phyloP scores from a whole-genome alignment of 1,140 invertebrate genomes.

The Lepidurus couesii region DNA sequence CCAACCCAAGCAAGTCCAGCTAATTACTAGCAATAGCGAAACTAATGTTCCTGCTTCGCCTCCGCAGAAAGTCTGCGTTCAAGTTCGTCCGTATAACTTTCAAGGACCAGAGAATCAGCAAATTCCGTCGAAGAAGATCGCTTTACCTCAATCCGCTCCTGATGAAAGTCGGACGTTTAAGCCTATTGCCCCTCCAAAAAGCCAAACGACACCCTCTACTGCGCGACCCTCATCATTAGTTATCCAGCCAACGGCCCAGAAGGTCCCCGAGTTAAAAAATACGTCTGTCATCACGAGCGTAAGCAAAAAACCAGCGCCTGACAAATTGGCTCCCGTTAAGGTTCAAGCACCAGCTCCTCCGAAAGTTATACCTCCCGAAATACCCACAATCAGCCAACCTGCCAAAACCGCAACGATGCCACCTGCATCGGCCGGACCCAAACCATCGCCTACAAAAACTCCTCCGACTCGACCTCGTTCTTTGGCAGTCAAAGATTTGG shows the following conservation, averaged over 20 bases:
- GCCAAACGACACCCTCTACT: not conserved
- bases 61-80: not conserved
- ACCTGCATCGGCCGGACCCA: not conserved
- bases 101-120: not conserved
- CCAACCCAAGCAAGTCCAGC: not conserved
- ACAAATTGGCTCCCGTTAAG: not conserved
- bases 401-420: not conserved
- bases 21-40: not conserved
- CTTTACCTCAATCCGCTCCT: not conserved
- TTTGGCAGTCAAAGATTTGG: conserved; percentile 2
- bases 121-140: not conserved
- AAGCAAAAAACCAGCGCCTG: not conserved
- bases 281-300: not conserved
- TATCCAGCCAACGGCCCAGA: not conserved
- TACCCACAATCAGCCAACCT: not conserved
- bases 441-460: not conserved
- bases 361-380: not conserved
- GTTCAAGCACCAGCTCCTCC: not conserved
- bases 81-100: not conserved
- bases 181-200: not conserved
- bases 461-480: conserved; percentile 1
- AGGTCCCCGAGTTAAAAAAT: not conserved
- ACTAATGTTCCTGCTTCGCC: not conserved
- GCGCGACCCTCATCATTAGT: not conserved
- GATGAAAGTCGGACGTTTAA: conserved; percentile 10